Base-by-base conservation (phyloP, 2,797 vertebrate genomes). In the Acomys russatus region DNA sequence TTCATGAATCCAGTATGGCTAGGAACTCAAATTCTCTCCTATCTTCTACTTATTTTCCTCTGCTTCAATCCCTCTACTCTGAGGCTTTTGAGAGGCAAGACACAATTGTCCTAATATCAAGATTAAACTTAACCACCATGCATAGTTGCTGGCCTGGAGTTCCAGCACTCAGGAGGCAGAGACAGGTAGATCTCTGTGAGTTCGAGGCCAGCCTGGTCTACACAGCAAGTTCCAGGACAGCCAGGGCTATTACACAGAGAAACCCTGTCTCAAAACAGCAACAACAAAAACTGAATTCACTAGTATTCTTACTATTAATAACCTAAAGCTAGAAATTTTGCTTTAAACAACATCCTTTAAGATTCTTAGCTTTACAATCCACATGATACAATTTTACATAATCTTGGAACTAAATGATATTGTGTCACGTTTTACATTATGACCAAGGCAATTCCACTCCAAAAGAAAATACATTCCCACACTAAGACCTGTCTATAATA, bases 401-500 rank as follows among this genome's bases (percentile, higher is more conserved):
- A 15, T 51, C 74, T 12, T 28, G 90, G 54, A 20, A 73, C 73
- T 90, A 94, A 90, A 85, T 76, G 64, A 94, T 12, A 76, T 28
- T 61, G 33, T 66, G 44, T 84, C 59, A 61, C 71, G 71, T 68
- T 96, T 68, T 95, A 33, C 6, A 25, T 28, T 49, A 88, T 56
- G 73, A 86, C 23, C 49, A 66, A 90, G 86, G 7, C 56, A 66
- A 92, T 38, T 63, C 54, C 14, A 77, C 20, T 87, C 22, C 71
- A 85, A 90, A 44, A 96, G 78, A 92, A 96, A 92, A 94, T 33
- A 35, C 51, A 79, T 30, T 22, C 89, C 80, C 30, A 70, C 54
- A 84, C 30, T 83, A 90, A 94, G 49, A 94, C 85, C 79, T 96
- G 94, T 82, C 49, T 70, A 63, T 49, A 97, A 92, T 82, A 54